Percentiles rank a stretch among this genome's conserved stretches.
Evolutionary conservation across 1,140 invertebrate species (phyloP).

Genomic region (Orchesella cincta): DNA sequence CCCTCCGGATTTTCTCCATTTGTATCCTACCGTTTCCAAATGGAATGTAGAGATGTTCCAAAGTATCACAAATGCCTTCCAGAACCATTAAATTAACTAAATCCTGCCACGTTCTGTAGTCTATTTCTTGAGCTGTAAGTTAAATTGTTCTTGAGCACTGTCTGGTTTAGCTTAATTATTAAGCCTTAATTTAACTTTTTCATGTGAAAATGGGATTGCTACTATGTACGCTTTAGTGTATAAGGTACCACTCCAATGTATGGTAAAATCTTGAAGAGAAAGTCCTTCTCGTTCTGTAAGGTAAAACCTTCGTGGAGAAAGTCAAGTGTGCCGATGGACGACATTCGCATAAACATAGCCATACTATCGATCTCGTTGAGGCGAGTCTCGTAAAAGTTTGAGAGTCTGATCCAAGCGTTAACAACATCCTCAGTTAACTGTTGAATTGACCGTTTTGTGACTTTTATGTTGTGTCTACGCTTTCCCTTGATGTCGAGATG

Average conservation of each 20-base stretch:
- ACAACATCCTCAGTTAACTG: slow-evolving; percentile 23
- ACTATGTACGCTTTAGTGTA: slow-evolving; percentile 5
- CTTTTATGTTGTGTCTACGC: background rate
- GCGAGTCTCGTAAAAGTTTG: slow-evolving; percentile 29
- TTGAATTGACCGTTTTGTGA: background rate
- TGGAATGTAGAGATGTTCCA: slow-evolving; percentile 28
- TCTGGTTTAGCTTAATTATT: no score
- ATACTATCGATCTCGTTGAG: slow-evolving; percentile 29
- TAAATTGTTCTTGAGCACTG: background rate
- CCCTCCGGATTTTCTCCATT: background rate
- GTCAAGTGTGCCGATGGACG: slow-evolving; percentile 17
- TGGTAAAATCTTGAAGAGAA: slow-evolving; percentile 7
- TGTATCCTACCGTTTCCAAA: slow-evolving; percentile 15
- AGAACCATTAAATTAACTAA: slow-evolving; percentile 12
- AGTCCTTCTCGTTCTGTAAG: slow-evolving; percentile 17
- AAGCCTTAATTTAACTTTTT: no score
- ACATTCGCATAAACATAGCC: slow-evolving; percentile 8
- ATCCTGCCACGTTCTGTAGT: slow-evolving; percentile 31
- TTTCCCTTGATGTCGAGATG: background rate
- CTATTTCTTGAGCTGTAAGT: slow-evolving; percentile 31
- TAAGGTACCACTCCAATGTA: slow-evolving; percentile 24
- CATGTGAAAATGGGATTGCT: background rate
- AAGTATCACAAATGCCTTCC: background rate
- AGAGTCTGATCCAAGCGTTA: slow-evolving; percentile 37
- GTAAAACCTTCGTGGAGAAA: slow-evolving; percentile 37